Conservation (phyloP, 2,797 vertebrate genomes). For the Bovichtus variegatus region DNA sequence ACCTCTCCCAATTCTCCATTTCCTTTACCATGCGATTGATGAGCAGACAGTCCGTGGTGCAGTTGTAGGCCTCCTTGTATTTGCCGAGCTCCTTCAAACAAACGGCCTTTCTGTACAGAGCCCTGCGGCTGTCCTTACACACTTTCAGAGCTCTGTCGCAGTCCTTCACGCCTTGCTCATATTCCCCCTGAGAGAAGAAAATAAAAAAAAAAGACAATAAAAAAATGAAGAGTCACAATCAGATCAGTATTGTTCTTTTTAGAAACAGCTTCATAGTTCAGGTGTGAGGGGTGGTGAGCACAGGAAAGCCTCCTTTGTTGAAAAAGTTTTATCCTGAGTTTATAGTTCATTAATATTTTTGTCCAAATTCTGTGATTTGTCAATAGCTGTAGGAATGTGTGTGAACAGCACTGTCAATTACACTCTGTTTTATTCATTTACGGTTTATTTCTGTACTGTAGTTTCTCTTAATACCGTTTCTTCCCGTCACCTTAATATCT, state of each 20-base stretch:
- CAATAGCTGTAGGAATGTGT: neutral
- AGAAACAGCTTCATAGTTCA: neutral
- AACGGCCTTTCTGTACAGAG: slow-evolving; percentile 92
- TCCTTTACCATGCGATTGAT: slow-evolving; percentile 88
- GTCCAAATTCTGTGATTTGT: neutral
- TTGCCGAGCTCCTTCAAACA: slow-evolving; percentile 90
- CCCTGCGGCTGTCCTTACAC: slow-evolving; percentile 85
- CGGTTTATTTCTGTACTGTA: neutral
- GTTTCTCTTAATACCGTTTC: neutral
- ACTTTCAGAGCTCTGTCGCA: slow-evolving; percentile 85
- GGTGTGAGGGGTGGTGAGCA: neutral
- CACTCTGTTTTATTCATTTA: no score
- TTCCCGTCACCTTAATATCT: neutral
- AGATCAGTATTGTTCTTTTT: neutral
- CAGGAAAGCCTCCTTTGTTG: neutral
- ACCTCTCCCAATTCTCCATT: neutral
- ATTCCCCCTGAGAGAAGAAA: slow-evolving; percentile 83
- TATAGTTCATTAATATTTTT: neutral
- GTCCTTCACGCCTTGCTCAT: slow-evolving; percentile 88
- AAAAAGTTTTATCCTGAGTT: neutral
- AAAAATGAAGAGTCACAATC: neutral
- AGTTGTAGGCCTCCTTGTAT: slow-evolving; percentile 92
- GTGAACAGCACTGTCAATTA: neutral
- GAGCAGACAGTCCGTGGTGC: slow-evolving; percentile 90
- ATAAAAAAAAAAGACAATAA: neutral